Conservation (phyloP, 64 coral and sea anemone genomes). For the Anthopleura sola region DNA sequence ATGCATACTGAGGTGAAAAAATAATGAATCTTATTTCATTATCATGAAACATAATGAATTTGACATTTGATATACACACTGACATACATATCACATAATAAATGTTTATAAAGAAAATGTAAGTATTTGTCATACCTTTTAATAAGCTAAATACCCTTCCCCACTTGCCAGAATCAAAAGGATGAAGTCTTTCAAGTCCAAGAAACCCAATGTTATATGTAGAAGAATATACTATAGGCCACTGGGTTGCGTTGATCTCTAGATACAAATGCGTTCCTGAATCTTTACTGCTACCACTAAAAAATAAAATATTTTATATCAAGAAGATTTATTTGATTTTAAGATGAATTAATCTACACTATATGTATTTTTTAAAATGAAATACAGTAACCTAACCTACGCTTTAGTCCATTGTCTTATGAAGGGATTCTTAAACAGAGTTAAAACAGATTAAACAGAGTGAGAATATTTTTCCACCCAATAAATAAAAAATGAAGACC, state of each 20-base stretch:
- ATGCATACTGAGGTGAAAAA: too few species aligned
- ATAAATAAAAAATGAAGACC: not conserved
- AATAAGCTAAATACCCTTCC: slow-evolving; percentile 79
- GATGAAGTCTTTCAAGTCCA: slow-evolving; percentile 88
- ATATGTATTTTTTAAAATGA: not conserved
- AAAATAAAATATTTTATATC: not conserved
- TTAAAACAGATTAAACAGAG: not conserved
- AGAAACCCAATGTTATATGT: slow-evolving; percentile 96
- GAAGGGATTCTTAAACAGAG: not conserved
- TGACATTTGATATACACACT: too few species aligned
- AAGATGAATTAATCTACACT: not conserved
- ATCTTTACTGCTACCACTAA: not conserved
- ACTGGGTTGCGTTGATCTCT: slow-evolving; percentile 67
- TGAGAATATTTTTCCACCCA: not conserved
- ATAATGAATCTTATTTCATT: too few species aligned
- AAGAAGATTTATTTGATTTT: not conserved
- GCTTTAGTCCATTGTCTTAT: not conserved
- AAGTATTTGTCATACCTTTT: slow-evolving; percentile 48
- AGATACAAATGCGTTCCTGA: slow-evolving; percentile 53
- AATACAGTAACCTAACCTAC: not conserved
- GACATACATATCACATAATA: too few species aligned
- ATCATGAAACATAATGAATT: too few species aligned
- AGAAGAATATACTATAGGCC: slow-evolving; percentile 84
- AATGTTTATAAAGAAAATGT: too few species aligned
- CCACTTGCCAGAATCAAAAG: slow-evolving; percentile 99